Base-by-base conservation (phyloP, 2,797 vertebrate genomes). In the Gallinago nigripennis region DNA sequence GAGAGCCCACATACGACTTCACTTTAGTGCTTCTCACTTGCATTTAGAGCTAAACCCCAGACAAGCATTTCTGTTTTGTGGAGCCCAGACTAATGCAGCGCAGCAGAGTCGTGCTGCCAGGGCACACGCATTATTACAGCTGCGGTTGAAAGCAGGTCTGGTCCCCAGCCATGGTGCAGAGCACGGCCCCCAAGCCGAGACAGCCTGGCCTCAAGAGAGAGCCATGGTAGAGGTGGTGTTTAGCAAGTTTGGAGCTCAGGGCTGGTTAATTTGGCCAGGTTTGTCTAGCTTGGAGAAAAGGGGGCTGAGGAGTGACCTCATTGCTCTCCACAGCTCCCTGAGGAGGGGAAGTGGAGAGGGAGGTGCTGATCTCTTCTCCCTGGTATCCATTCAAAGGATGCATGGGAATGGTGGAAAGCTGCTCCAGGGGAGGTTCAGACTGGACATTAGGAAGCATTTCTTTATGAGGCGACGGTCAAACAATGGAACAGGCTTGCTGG, bases 371-470 rank as follows among this genome's bases (percentile, higher is more conserved):
- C 18, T 63, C 19, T 57, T 76, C 27, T 50, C 23, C 8, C 6
- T 30, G 20, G 10, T 5, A 41, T 13, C 23, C 51, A 41, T 7
- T 4, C 45, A 23, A 6, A 64, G 51, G 28, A 33, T 1, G 0
- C 0, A 0, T 35, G 21, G 39, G 10, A 78, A 81, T 16, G 33
- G 50, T 27, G 35, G 16, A 71, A 82, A 86, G 15, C 9, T 68
- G 24, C 5, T 4, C 2, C 15, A 43, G 5, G 5, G 11, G 2
- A 58, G 3, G 21, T 78, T 86, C 4, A 60, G 48, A 10, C 35
- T 48, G 30, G 71, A 48, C 53, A 10, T 61, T 2, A 60, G 30
- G 53, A 66, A 82, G 33, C 23, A 25, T 30, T 66, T 60, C 23
- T 60, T 78, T 66, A 41, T 25, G 0, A 28, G 17, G 51, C 21